Percentiles rank a stretch among this genome's conserved stretches.
These are phyloP conservation scores for Osmerus eperlanus DNA, from an alignment of 2,113 vertebrate genomes.

Conservation along the genomic window DNA sequence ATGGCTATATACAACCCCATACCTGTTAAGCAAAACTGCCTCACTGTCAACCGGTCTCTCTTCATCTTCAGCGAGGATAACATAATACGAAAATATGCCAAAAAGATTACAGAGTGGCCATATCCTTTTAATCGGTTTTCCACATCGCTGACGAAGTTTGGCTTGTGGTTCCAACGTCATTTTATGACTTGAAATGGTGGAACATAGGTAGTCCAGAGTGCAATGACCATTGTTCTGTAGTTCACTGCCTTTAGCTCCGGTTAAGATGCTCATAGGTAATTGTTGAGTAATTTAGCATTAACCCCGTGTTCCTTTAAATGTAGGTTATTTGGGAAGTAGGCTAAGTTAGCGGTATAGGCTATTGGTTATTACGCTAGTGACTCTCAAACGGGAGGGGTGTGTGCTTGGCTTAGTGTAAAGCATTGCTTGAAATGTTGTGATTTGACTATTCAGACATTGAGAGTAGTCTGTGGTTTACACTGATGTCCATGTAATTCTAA, in stretches of 20 bases:
- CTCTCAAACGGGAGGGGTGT: too few relatives aligned
- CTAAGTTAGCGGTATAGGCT: too few relatives aligned
- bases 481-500: too few relatives aligned
- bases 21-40: slow-evolving; percentile 94
- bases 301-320: too few relatives aligned
- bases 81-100: slow-evolving; percentile 91
- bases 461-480: background rate
- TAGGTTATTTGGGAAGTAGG: too few relatives aligned
- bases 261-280: too few relatives aligned
- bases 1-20: slow-evolving; percentile 99
- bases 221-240: too few relatives aligned
- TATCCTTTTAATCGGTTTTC: slow-evolving; percentile 77
- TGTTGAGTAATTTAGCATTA: too few relatives aligned
- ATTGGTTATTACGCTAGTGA: too few relatives aligned
- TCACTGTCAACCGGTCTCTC: slow-evolving; percentile 95
- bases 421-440: background rate
- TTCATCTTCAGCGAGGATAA: slow-evolving; percentile 99
- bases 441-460: background rate
- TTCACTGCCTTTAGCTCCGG: too few relatives aligned
- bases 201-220: background rate
- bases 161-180: background rate
- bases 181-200: background rate
- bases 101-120: slow-evolving; percentile 93
- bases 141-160: background rate
- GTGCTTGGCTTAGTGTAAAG: too few relatives aligned